Base-by-base conservation (phyloP, 2,797 vertebrate species). In the Lutjanus argentimaculatus region DNA sequence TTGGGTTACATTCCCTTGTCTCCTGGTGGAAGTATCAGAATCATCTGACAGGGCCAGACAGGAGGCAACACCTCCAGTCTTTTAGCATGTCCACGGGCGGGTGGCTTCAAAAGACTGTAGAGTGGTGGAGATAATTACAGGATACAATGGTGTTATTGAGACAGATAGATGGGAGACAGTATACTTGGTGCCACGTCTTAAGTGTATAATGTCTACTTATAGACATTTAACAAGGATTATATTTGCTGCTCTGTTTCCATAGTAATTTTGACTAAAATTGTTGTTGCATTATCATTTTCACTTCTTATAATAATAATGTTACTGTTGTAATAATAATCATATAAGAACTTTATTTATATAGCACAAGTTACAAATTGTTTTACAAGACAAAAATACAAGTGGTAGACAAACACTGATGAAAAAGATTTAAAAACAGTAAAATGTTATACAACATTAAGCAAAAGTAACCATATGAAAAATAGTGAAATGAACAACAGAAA, bases 1-100 rank as follows among this genome's bases (percentile, higher is more conserved):
- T 95, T 92, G 79, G 89, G 92, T 95, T 96, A 92, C 91, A 92
- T 91, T 88, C 83, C 75, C 91, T 79, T n/a, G 72, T 93, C 91
- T 89, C 80, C 61, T 83, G 69, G 81, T 94, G 86, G 90, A 94
- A 91, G 83, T 88, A 90, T 95, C 89, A 83, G 89, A 93, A 78
- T 92, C 85, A 90, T 93, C 91, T 92, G 90, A 93, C 88, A 85
- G 83, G 63, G 75, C 71, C 71, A 87, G 89, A 90, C 89, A 78
- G 88, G 84, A 93, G 89, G 89, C 83, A 89, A 89, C 92, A 92
- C 91, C 91, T 90, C 71, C 56, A 63, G 84, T 87, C 80, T 86
- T 84, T 88, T 68, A 85, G 85, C 85, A 58, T 82, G 83, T 93
- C 82, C 43, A 36, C 70, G 77, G 85, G 82, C 53, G 53, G 43